Percentiles rank a stretch among this genome's conserved stretches.
Evolutionary conservation across 2,113 vertebrate species (phyloP).

Genomic region (Ptilonorhynchus violaceus): DNA sequence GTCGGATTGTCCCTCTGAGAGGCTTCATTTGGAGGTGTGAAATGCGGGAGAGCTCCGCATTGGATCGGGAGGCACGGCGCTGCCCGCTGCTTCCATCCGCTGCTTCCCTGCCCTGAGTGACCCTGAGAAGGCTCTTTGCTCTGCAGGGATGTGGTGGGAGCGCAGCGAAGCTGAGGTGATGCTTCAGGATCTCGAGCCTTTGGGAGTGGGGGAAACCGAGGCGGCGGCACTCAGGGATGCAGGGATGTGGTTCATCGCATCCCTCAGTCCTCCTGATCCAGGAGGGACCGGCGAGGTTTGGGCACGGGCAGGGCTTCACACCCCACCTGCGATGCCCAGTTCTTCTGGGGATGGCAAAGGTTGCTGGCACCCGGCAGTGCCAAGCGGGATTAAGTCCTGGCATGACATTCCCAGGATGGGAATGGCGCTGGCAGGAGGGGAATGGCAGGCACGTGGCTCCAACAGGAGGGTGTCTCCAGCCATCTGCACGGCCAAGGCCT

Average conservation of each 20-base stretch:
- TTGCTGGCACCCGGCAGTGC: neutral
- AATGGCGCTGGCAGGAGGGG: neutral
- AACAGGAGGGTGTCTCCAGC: neutral
- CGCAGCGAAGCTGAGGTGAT: accelerated
- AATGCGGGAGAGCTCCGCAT: neutral
- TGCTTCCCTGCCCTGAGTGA: accelerated
- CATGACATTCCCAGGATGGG: accelerated
- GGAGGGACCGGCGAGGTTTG: neutral
- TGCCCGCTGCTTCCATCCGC: accelerated
- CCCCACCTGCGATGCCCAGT: accelerated
- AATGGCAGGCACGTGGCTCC: neutral
- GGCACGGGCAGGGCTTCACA: neutral
- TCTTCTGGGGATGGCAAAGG: accelerated
- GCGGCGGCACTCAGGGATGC: neutral
- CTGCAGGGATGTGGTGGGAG: neutral
- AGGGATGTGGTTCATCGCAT: neutral
- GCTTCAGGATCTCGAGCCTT: neutral
- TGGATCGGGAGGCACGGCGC: accelerated
- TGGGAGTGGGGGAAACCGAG: neutral
- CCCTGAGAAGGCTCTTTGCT: neutral
- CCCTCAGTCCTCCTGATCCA: neutral
- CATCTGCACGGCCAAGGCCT: neutral
- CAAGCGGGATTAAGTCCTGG: neutral
- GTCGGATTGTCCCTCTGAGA: neutral
- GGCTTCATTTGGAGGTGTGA: neutral